These are phyloP conservation scores for Isaurus tuberculatus DNA, from an alignment of 92 coral and sea anemone genomes.

Conservation along the genomic window DNA sequence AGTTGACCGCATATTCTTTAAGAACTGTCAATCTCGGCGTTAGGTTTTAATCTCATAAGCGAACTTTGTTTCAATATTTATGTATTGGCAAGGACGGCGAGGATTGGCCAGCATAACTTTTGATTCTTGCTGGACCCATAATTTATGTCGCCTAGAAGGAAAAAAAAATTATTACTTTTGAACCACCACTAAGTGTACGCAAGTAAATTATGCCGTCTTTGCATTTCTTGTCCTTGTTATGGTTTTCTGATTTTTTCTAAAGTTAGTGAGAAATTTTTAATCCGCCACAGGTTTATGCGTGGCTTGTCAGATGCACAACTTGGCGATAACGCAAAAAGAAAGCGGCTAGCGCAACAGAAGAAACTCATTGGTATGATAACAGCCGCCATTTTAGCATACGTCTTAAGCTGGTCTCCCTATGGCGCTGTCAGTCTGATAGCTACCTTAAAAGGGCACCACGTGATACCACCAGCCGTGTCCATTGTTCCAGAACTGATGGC, in stretches of 20 bases:
- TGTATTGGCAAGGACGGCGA: too few relatives aligned
- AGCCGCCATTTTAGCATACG: slow-evolving; percentile 5
- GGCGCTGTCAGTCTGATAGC: slow-evolving; percentile 5
- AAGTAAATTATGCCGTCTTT: too few relatives aligned
- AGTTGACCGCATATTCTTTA: too few relatives aligned
- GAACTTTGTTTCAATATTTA: too few relatives aligned
- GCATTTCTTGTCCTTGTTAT: too few relatives aligned
- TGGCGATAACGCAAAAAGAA: not conserved
- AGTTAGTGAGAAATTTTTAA: not conserved
- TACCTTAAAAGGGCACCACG: not conserved
- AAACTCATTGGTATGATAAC: slow-evolving; percentile 1
- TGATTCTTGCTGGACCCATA: too few relatives aligned
- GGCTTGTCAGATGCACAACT: not conserved
- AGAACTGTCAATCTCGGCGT: too few relatives aligned
- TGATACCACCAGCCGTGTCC: not conserved
- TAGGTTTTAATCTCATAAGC: too few relatives aligned
- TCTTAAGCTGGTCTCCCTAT: slow-evolving; percentile 29
- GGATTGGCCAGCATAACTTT: too few relatives aligned
- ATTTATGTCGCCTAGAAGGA: too few relatives aligned
- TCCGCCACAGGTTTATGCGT: slow-evolving; percentile 7
- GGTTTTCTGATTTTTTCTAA: not conserved
- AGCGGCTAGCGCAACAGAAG: slow-evolving; percentile 3
- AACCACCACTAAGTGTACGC: too few relatives aligned
- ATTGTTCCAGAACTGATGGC: slow-evolving; percentile 19
- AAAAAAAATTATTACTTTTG: too few relatives aligned